Evolutionary conservation across 1,140 invertebrate species (phyloP).

Genomic region (Halesus radiatus): DNA sequence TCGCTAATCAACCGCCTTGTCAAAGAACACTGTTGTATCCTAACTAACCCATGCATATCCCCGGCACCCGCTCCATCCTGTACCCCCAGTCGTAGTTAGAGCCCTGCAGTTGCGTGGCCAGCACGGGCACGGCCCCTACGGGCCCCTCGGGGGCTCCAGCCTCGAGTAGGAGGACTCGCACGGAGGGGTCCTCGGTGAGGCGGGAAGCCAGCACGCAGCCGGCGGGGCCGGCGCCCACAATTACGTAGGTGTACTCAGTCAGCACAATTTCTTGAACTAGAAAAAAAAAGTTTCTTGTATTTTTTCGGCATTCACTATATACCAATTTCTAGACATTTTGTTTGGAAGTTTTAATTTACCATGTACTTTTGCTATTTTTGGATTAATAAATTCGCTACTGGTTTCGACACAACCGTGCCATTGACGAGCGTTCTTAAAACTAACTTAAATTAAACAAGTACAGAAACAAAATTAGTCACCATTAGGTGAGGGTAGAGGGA

Average conservation of each 20-base stretch:
- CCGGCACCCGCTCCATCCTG: conserved; percentile 75
- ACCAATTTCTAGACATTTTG: too few species aligned
- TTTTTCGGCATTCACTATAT: too few species aligned
- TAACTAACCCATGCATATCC: conserved; percentile 70
- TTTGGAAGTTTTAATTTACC: too few species aligned
- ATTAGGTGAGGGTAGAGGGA: too few species aligned
- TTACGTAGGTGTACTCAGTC: conserved; percentile 83
- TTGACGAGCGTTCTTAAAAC: too few species aligned
- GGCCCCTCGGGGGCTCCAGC: conserved; percentile 77
- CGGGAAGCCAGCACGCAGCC: conserved; percentile 72
- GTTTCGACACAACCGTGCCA: too few species aligned
- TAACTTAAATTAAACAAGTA: too few species aligned
- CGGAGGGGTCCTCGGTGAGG: conserved; percentile 74
- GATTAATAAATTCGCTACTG: too few species aligned
- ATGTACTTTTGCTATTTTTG: too few species aligned
- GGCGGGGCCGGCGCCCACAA: conserved; percentile 84
- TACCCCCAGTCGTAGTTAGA: conserved; percentile 81
- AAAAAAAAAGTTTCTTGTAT: neutral
- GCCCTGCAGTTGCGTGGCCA: conserved; percentile 74
- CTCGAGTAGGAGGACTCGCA: conserved; percentile 77
- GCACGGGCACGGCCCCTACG: conserved; percentile 76
- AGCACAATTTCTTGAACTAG: neutral
- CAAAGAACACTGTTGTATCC: too few species aligned
- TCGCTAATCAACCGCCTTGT: too few species aligned
- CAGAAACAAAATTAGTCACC: too few species aligned